These are phyloP conservation scores for Ruditapes philippinarum DNA, from an alignment of 1,140 invertebrate species.

Conservation along the genomic window DNA sequence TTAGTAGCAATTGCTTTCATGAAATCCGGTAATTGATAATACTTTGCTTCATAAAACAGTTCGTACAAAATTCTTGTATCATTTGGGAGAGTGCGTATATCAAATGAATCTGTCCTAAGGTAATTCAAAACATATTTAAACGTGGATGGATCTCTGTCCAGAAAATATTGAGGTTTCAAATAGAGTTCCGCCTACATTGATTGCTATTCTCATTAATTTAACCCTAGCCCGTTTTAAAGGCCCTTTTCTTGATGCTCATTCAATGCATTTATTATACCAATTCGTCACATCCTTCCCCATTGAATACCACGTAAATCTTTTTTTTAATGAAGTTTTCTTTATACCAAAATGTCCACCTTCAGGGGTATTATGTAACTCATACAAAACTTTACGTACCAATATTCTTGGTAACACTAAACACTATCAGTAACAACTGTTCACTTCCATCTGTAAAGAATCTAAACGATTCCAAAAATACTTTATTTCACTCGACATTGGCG, in stretches of 20 bases:
- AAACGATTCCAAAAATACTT: constrained; percentile 62
- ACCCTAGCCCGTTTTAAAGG: background rate
- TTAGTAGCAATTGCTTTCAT: too few relatives aligned
- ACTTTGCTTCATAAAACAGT: too few relatives aligned
- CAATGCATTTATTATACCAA: background rate
- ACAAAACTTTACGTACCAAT: background rate
- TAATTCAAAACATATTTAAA: too few relatives aligned
- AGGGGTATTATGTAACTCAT: background rate
- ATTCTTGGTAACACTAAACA: background rate
- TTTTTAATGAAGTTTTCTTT: background rate
- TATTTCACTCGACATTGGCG: background rate
- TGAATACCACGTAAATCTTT: constrained; percentile 37
- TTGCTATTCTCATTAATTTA: too few relatives aligned
- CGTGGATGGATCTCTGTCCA: too few relatives aligned
- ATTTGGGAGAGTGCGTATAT: too few relatives aligned
- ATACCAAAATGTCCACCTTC: constrained; percentile 5
- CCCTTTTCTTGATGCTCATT: constrained; percentile 17
- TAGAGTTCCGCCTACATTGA: too few relatives aligned
- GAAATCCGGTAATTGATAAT: too few relatives aligned
- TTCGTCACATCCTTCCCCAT: background rate
- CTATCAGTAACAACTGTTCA: background rate
- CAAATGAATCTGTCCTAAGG: too few relatives aligned
- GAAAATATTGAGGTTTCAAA: too few relatives aligned
- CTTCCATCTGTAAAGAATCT: constrained; percentile 32
- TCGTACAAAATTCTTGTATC: too few relatives aligned